phyloP scores from a whole-genome alignment of 2,888 invertebrate species.

The Tetheella fluctuosa region DNA sequence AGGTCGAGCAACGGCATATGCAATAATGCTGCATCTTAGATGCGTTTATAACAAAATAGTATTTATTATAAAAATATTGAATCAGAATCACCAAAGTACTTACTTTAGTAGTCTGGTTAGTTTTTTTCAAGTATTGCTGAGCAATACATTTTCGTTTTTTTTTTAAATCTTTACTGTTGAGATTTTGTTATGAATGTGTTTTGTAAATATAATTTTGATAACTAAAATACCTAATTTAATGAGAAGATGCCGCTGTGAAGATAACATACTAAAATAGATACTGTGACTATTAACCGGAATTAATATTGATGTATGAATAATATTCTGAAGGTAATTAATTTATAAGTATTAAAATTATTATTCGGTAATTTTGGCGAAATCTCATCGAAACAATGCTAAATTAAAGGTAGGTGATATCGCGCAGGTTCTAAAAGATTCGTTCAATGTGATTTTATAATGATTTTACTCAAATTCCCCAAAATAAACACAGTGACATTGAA shows the following conservation, averaged over 20 bases:
- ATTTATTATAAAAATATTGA: conserved; percentile 15
- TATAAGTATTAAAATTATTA: not conserved
- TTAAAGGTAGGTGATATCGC: no score
- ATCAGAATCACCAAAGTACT: conserved; percentile 22
- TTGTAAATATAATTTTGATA: conserved; percentile 32
- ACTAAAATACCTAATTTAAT: not conserved
- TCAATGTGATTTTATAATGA: no score
- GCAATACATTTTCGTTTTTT: conserved; percentile 40
- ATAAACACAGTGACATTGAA: no score
- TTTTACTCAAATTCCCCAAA: no score
- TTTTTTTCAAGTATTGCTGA: conserved; percentile 43
- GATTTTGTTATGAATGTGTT: conserved; percentile 37
- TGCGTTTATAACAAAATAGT: conserved; percentile 12
- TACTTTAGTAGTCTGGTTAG: conserved; percentile 20
- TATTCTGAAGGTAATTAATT: not conserved
- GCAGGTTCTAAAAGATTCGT: no score
- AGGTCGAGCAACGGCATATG: not conserved
- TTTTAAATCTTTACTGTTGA: conserved; percentile 35
- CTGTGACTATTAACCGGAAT: conserved; percentile 6
- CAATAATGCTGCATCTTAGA: conserved; percentile 1
- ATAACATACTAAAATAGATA: conserved; percentile 14
- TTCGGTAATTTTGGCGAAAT: not conserved
- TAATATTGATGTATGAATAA: conserved; percentile 10
- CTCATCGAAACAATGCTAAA: not conserved
- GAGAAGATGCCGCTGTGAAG: conserved; percentile 12